Conservation (phyloP, 2,888 invertebrate genomes). For the Hermaeophaga mercurialis region DNA sequence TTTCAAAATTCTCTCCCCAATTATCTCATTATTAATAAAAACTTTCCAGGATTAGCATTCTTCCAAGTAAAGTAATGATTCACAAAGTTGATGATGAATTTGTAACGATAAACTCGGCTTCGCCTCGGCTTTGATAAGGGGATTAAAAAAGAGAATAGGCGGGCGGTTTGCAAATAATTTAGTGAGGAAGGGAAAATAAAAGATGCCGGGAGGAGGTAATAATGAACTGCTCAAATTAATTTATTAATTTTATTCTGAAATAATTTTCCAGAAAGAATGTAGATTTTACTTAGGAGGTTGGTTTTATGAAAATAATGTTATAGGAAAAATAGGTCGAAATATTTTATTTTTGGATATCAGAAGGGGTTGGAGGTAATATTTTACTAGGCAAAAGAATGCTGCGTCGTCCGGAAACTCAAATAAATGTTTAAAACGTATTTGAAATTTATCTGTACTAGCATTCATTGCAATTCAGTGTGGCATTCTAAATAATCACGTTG, state of each 20-base stretch:
- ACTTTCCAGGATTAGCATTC: conserved; percentile 22
- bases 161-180: background rate
- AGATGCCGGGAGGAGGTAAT: background rate
- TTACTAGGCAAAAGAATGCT: too few species aligned
- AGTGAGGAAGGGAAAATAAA: background rate
- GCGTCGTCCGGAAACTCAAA: too few species aligned
- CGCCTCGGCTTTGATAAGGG: background rate
- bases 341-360: too few species aligned
- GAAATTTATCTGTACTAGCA: too few species aligned
- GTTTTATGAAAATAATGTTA: too few species aligned
- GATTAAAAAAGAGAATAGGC: background rate
- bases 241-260: background rate
- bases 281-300: background rate
- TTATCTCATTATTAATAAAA: conserved; percentile 16
- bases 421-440: too few species aligned
- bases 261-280: background rate
- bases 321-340: too few species aligned
- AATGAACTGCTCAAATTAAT: background rate
- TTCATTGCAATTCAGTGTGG: too few species aligned
- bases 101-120: background rate
- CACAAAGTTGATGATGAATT: conserved; percentile 12
- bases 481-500: too few species aligned
- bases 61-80: conserved; percentile 12
- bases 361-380: too few species aligned
- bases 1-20: conserved; percentile 7